Conservation (phyloP, 1,140 invertebrate genomes). For the Fopius arisanus region DNA sequence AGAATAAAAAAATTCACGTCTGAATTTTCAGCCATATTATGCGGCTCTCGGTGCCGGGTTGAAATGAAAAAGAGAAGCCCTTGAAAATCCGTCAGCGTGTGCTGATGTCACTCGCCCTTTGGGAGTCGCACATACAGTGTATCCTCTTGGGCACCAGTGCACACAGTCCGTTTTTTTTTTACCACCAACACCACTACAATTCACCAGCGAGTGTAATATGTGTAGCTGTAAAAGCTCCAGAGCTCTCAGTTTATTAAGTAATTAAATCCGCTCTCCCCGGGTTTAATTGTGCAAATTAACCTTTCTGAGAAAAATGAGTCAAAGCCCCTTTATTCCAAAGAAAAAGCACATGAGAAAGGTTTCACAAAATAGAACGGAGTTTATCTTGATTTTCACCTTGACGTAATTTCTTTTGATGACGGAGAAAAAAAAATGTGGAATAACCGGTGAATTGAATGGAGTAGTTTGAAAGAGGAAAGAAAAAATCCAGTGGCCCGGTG, state of each 20-base stretch:
- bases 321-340: not conserved
- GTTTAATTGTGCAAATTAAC: conserved; percentile 1
- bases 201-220: not conserved
- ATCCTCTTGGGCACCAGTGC: not conserved
- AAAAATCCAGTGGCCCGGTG: not conserved
- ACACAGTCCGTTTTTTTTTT: not conserved
- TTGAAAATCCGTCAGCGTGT: conserved; percentile 6
- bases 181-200: not conserved
- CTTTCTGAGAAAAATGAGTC: not conserved
- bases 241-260: conserved; percentile 15
- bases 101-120: not conserved
- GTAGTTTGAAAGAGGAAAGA: not conserved
- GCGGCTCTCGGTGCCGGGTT: not conserved
- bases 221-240: not conserved
- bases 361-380: not conserved
- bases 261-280: not conserved
- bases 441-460: not conserved
- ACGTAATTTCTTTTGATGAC: not conserved
- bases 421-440: not conserved
- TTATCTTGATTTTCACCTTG: not conserved
- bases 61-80: conserved; percentile 13
- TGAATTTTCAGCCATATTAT: not conserved
- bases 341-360: not conserved
- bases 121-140: not conserved
- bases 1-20: not conserved